Evolutionary conservation across 1,140 invertebrate genomes (phyloP).

Genomic region (Ectropis grisescens): DNA sequence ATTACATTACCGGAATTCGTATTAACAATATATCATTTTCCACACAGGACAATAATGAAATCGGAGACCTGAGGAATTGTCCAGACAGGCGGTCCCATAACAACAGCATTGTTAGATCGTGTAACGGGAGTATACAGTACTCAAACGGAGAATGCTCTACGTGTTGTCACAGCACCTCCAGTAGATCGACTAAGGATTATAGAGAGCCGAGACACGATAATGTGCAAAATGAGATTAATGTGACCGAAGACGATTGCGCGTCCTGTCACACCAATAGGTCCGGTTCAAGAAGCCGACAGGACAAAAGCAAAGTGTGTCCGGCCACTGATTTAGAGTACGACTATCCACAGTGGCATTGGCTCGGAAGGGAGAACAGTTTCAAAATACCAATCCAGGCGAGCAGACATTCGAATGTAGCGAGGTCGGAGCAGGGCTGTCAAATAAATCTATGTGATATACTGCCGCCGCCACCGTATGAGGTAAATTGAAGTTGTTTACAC

Average conservation of each 20-base stretch:
- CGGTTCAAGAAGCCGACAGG: conserved; percentile 54
- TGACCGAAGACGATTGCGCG: conserved; percentile 49
- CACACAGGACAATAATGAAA: conserved; percentile 50
- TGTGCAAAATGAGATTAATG: conserved; percentile 45
- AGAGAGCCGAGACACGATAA: conserved; percentile 50
- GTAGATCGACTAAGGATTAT: conserved; percentile 60
- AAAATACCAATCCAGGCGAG: conserved; percentile 59
- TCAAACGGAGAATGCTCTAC: conserved; percentile 63
- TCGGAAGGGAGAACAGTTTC: conserved; percentile 64
- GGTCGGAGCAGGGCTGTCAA: conserved; percentile 64
- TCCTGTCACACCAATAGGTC: conserved; percentile 57
- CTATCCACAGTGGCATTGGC: conserved; percentile 64
- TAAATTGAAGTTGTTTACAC: conserved; percentile 36
- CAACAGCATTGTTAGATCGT: conserved; percentile 61
- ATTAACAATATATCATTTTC: conserved; percentile 26
- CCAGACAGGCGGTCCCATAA: conserved; percentile 58
- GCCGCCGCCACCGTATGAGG: conserved; percentile 63
- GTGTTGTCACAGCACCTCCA: conserved; percentile 59
- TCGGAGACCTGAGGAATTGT: conserved; percentile 49
- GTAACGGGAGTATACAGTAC: conserved; percentile 59
- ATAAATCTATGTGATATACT: conserved; percentile 68
- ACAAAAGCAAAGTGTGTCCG: conserved; percentile 60
- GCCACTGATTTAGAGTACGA: conserved; percentile 63
- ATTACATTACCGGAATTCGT: conserved; percentile 37
- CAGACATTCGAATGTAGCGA: conserved; percentile 51